Conservation (phyloP, 2,888 invertebrate species). For the Neocrepidodera transversa region DNA sequence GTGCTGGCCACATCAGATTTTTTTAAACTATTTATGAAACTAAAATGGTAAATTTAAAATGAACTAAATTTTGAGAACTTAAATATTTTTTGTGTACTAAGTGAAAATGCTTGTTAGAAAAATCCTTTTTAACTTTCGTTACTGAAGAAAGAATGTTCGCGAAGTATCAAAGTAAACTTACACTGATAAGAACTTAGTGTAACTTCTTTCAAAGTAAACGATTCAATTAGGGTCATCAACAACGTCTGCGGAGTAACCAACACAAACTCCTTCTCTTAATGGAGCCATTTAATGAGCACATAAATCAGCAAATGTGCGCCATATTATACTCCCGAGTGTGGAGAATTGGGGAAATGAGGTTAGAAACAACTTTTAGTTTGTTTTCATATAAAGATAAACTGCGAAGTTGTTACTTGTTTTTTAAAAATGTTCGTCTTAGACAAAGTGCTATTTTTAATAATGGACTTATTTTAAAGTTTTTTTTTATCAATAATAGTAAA, state of each 20-base stretch:
- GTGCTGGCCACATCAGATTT: no score
- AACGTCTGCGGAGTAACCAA: not conserved
- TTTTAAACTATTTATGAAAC: no score
- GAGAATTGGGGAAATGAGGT: not conserved
- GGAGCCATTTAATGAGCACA: slow-evolving; percentile 13
- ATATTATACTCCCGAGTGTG: slow-evolving; percentile 10
- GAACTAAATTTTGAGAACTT: no score
- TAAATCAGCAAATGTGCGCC: slow-evolving; percentile 12
- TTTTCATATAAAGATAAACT: not conserved
- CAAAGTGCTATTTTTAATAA: no score
- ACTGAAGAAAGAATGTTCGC: not conserved
- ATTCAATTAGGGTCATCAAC: slow-evolving; percentile 8
- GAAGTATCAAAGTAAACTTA: slow-evolving; percentile 1
- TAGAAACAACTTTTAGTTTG: slow-evolving; percentile 1
- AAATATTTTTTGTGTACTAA: no score
- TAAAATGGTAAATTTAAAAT: no score
- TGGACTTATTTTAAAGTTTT: no score
- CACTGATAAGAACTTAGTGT: not conserved
- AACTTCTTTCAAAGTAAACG: not conserved
- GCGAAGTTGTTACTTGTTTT: not conserved
- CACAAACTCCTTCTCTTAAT: slow-evolving; percentile 3
- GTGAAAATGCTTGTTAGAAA: slow-evolving; percentile 1
- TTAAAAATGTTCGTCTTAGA: no score
- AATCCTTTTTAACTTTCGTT: not conserved
- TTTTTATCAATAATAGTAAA: no score